Evolutionary conservation across 2,113 vertebrate species (phyloP).

Genomic region (Sphyrna mokarran): DNA sequence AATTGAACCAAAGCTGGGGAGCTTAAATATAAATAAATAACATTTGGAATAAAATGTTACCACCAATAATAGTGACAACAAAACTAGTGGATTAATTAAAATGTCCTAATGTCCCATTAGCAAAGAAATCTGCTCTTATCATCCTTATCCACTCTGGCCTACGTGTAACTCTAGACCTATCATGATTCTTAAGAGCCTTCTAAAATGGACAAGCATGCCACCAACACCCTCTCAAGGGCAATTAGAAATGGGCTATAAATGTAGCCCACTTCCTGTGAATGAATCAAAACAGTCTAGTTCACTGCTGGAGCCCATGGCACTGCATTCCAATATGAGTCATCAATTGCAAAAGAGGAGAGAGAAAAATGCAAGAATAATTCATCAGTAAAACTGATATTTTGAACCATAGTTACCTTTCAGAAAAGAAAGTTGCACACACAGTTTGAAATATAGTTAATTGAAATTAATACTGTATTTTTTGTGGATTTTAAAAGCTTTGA

Average conservation of each 20-base stretch:
- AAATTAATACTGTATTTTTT: not conserved
- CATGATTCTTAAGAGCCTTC: not conserved
- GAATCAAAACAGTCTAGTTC: not conserved
- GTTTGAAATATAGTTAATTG: not conserved
- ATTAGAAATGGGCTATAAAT: not conserved
- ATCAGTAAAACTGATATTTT: not conserved
- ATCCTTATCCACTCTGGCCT: not conserved
- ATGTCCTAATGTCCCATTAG: not conserved
- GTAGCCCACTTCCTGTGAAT: not conserved
- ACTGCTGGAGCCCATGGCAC: not conserved
- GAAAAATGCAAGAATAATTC: not conserved
- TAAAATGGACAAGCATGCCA: not conserved
- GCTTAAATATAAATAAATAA: not conserved
- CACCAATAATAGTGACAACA: not conserved
- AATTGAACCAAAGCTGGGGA: not conserved
- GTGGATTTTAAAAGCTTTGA: not conserved
- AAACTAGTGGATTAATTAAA: not conserved
- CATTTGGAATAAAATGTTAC: not conserved
- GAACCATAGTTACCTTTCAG: not conserved
- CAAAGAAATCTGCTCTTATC: not conserved
- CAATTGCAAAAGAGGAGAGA: not conserved
- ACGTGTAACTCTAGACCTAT: not conserved
- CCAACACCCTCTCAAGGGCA: not conserved
- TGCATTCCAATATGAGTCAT: not conserved
- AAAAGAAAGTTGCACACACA: not conserved